Evolutionary conservation across 64 coral and sea anemone species (phyloP), one percentile per base, ranked within the genome.

Genomic region (Catalaphyllia jardinei): DNA sequence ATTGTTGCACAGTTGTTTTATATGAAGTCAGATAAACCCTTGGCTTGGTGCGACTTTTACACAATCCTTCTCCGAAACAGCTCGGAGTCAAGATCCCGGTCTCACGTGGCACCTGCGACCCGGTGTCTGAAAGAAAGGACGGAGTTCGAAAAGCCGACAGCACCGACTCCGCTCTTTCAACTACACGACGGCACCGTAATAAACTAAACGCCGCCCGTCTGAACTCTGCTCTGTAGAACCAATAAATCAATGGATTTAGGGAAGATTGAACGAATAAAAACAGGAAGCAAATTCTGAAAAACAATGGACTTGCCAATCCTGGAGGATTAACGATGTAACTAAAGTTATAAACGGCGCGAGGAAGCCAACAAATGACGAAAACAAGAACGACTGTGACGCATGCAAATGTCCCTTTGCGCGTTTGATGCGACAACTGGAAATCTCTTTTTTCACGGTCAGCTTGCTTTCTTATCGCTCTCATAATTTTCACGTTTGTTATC

Each of bases 291-390:
- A 94, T 74, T 90, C 77, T 90, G 16, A 86, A 65, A 10, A 94
- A 80, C 55, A 90, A 10, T 38, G 73, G 88, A 24, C 50, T 65
- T 17, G 50, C 72, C 18, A 90, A 73, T 20, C 84, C 93, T 57
- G 69, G 88, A n/a, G 59, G 79, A 35, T 74, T 9, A 28, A 72
- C 52, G 7, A 94, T 28, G 28, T 60, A 80, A 59, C 81, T 42
- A 13, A 91, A 31, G 29, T 84, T 74, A 54, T 96, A 96, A 31
- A 82, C 75, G 27, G 89, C 79, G 6, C 94, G 57, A 4, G 94
- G 94, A 9, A 96, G 8, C 94, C 94, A 96, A 31, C 94, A 96
- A 29, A 92, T 17, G 0, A 96, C 67, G 60, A 96, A 96, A 15
- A 92, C 78, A 2, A 81, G 73, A 31, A 82, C 86, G 0, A 96